Conservation (phyloP, 2,113 vertebrate species). For the Planiliza haematocheilus region DNA sequence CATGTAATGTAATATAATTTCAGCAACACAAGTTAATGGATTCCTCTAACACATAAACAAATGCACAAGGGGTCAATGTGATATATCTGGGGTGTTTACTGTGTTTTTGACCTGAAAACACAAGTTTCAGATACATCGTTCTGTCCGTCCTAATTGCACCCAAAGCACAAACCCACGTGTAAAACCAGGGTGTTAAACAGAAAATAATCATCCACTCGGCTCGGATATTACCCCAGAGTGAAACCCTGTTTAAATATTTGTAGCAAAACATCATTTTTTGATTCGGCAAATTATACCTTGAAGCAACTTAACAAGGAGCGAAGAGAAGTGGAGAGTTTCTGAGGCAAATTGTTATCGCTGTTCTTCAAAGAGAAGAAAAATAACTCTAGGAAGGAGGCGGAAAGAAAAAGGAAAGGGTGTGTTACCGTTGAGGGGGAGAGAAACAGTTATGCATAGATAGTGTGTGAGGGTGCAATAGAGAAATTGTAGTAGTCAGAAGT, state of each 20-base stretch:
- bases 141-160: constrained; percentile 58
- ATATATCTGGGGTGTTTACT: constrained; percentile 58
- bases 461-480: constrained; percentile 25
- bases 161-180: constrained; percentile 39
- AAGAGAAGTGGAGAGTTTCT: constrained; percentile 53
- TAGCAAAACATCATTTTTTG: constrained; percentile 61
- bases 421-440: constrained; percentile 31
- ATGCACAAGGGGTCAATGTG: constrained; percentile 43
- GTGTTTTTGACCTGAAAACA: constrained; percentile 67
- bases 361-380: constrained; percentile 66
- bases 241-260: constrained; percentile 52
- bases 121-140: constrained; percentile 38
- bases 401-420: constrained; percentile 4
- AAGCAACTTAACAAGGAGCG: constrained; percentile 54
- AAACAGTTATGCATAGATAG: constrained; percentile 26
- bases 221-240: constrained; percentile 61
- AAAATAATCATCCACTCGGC: constrained; percentile 56
- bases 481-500: constrained; percentile 47
- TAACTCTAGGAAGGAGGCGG: constrained; percentile 33
- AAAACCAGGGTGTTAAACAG: constrained; percentile 55
- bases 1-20: constrained; percentile 50
- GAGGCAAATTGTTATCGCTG: constrained; percentile 62
- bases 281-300: constrained; percentile 66
- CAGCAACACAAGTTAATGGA: constrained; percentile 43
- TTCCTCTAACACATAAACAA: constrained; percentile 25